Evolutionary conservation across 1,140 invertebrate species (phyloP), one percentile per base, ranked within the genome.

Genomic region (Leptinotarsa lineolata): DNA sequence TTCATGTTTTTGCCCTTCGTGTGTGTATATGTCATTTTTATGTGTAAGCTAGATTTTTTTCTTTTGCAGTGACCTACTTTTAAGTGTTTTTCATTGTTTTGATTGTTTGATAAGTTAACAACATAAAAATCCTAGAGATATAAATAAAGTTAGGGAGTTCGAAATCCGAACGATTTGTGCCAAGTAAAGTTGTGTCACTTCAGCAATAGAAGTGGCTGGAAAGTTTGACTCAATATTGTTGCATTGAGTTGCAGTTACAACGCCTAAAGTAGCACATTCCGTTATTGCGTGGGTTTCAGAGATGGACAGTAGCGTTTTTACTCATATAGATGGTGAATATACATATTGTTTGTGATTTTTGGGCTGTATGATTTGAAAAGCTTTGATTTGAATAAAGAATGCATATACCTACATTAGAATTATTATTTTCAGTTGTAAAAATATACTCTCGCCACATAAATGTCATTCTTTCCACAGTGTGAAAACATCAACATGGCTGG

Each of bases 341-440:
- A 67, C 59, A 54, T 54, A 69, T n/a, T 63, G 60, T 74, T 74
- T 74, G 72, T 70, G 72, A 74, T 74, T 74, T 64, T 74, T 70
- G 13, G 11, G 21, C 68, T 70, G 58, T 64, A 48, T 58, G 60
- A 74, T 74, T 74, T 70, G 22, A 74, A 74, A 74, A 68, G 30
- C 30, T 39, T 11, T 39, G 30, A 11, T 39, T 11, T 39, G 30
- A 39, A 39, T 39, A 39, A 39, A 45, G 18, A 68, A 68, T 3
- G 13, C 16, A 20, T 59, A 4, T 16, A 12, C 58, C 16, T 12
- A 59, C 4, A 18, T 18, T 24, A 5, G 20, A 20, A 6, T 15
- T 63, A 61, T 61, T 61, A 63, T 63, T 63, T 63, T 39, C 30
- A 11, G 8, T 39, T 39, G 11, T 11, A 39, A 39, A 11, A 39